phyloP scores from a whole-genome alignment of 2,888 invertebrate genomes.

The Ramazzottius varieornatus region DNA sequence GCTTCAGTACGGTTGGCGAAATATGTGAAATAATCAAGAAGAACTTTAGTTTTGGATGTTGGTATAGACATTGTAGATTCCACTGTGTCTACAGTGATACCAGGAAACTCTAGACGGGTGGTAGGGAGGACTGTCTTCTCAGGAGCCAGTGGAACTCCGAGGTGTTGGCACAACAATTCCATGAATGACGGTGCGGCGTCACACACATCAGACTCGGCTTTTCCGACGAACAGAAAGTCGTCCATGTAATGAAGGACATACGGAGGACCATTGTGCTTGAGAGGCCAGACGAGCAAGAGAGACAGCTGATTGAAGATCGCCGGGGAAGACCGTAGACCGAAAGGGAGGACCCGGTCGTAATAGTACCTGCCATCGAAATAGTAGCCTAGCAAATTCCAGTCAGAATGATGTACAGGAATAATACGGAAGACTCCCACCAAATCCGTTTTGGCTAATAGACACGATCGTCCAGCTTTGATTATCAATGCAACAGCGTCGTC shows the following conservation, averaged over 20 bases:
- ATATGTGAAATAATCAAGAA: not conserved
- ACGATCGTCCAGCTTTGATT: not conserved
- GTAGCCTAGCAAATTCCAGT: not conserved
- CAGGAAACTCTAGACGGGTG: not conserved
- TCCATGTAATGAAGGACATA: not conserved
- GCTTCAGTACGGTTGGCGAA: not conserved
- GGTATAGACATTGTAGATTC: not conserved
- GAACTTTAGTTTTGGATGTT: not conserved
- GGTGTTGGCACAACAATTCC: not conserved
- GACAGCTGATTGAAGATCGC: conserved; percentile 3
- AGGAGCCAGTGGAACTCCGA: not conserved
- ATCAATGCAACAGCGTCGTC: conserved; percentile 4
- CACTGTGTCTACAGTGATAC: not conserved
- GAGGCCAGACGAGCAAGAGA: not conserved
- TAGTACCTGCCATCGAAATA: not conserved
- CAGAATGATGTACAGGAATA: not conserved
- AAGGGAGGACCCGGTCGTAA: conserved; percentile 1
- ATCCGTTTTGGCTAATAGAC: not conserved
- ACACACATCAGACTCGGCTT: not conserved
- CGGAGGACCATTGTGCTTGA: not conserved
- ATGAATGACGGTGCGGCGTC: not conserved
- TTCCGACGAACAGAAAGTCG: not conserved
- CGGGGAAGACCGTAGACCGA: not conserved
- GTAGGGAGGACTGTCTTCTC: not conserved
- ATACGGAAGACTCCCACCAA: not conserved